Base-by-base conservation (phyloP, 53 echinoderm and acorn worm genomes). In the Holothuria leucospilota region DNA sequence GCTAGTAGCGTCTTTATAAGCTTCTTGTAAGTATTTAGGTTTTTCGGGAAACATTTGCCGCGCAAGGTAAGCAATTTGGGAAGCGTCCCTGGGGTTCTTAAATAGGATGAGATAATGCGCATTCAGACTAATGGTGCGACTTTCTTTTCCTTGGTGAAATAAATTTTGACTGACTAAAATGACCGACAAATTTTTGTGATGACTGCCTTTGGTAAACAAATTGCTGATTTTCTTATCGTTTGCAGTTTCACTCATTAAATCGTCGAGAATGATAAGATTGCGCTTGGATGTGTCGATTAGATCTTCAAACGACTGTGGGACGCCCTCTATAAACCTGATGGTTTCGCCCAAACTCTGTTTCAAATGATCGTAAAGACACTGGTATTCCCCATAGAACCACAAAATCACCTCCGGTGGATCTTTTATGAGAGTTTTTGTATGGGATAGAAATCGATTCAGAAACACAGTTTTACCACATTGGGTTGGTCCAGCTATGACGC, bases 121-220 rank as follows among this genome's bases (percentile, higher is more conserved):
- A 42, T 93, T 93, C 18, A 96, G 84, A 68, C 88, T 91, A 28
- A 96, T 93, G 12, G 93, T 93, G 49, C 96, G 51, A 68, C 91
- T 88, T 75, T 94, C 92, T 63, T 87, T 85, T 1, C 92, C 90
- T 62, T 92, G 87, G 25, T 92, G 84, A 72, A 96, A 94, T 16
- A 94, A 78, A 64, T 94, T 94, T 67, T 96, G 92, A 61, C 74
- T 86, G 0, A 96, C 87, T 28, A 90, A 82, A 63, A 94, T 92
- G 8, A 96, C 92, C 0, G 94, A 94, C 4, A 96, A 58, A 59
- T 96, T 96, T 46, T 83, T 86, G 42, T 94, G 92, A 81, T 96
- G 94, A 86, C 93, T 91, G 4, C 88, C 93, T 85, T 93, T 89
- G 20, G 91, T 93, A 70, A 96, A 95, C 0, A 95, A 81, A 52